A percentile compares a stretch with the other conserved stretches of the same genome.
Evolutionary conservation across 2,888 invertebrate genomes (phyloP).

Genomic region (Apamea epomidion): DNA sequence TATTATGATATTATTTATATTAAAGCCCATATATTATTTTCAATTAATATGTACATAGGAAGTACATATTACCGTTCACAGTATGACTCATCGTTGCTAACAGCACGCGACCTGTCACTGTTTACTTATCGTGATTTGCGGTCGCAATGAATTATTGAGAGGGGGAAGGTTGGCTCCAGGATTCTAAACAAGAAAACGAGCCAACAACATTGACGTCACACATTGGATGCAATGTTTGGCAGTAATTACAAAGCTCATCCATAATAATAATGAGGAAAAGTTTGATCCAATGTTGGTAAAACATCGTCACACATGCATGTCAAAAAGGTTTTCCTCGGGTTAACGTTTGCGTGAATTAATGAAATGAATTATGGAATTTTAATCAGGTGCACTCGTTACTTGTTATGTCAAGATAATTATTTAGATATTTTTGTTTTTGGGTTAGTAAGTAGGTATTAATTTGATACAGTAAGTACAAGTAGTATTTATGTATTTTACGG

Average conservation of each 20-base stretch:
- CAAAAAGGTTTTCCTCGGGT: slow-evolving; percentile 38
- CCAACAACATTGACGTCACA: slow-evolving; percentile 21
- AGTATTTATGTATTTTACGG: background rate
- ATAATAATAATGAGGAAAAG: background rate
- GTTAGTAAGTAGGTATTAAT: slow-evolving; percentile 20
- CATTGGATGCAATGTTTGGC: slow-evolving; percentile 39
- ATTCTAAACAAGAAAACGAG: slow-evolving; percentile 25
- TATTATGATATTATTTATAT: background rate
- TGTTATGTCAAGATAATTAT: slow-evolving; percentile 40
- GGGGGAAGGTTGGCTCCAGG: slow-evolving; percentile 60
- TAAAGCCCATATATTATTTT: background rate
- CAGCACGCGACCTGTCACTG: slow-evolving; percentile 78
- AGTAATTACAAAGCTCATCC: background rate
- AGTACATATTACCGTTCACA: slow-evolving; percentile 22
- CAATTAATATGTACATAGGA: slow-evolving; percentile 13
- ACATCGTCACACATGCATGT: slow-evolving; percentile 42
- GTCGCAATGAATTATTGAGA: slow-evolving; percentile 74
- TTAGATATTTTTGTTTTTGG: slow-evolving; percentile 13
- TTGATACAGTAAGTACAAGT: background rate
- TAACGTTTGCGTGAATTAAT: slow-evolving; percentile 47
- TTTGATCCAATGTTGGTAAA: slow-evolving; percentile 48
- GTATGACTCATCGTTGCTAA: slow-evolving; percentile 70
- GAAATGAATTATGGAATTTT: slow-evolving; percentile 51
- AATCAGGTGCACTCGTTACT: slow-evolving; percentile 29
- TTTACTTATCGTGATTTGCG: slow-evolving; percentile 77